phyloP scores from a whole-genome alignment of 2,888 invertebrate genomes.

The Orchesellides sinensis region DNA sequence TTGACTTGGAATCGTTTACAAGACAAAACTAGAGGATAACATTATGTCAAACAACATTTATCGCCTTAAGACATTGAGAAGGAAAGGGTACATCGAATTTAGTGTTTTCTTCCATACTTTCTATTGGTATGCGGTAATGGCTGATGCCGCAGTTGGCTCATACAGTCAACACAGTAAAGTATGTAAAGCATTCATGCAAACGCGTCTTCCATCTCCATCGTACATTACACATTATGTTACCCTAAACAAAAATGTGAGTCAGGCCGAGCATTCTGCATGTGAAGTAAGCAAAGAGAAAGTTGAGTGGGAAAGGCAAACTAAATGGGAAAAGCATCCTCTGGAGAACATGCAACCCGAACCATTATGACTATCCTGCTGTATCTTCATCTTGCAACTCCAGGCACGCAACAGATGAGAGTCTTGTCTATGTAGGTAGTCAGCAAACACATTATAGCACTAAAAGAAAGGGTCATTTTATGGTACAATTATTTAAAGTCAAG shows the following conservation, averaged over 20 bases:
- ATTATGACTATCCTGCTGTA: neutral
- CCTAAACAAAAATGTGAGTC: neutral
- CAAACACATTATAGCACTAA: neutral
- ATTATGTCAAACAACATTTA: no score
- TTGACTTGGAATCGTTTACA: neutral
- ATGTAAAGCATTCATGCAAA: no score
- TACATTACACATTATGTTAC: no score
- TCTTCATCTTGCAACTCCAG: neutral
- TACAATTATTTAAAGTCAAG: constrained; percentile 44
- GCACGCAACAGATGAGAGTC: constrained; percentile 43
- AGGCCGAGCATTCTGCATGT: neutral
- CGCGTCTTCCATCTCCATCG: no score
- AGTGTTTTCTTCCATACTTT: no score
- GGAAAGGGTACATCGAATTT: no score
- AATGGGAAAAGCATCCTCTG: neutral
- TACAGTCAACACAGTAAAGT: no score
- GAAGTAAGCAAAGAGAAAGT: neutral
- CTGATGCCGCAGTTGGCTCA: no score
- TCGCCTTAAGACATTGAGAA: neutral
- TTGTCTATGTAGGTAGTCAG: neutral
- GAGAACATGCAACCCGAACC: neutral
- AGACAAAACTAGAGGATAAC: neutral
- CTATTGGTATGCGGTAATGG: no score
- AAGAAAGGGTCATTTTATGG: constrained; percentile 40
- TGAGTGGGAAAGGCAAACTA: neutral